phyloP scores from a whole-genome alignment of 2,888 invertebrate genomes.

The Taphrorychus bicolor region DNA sequence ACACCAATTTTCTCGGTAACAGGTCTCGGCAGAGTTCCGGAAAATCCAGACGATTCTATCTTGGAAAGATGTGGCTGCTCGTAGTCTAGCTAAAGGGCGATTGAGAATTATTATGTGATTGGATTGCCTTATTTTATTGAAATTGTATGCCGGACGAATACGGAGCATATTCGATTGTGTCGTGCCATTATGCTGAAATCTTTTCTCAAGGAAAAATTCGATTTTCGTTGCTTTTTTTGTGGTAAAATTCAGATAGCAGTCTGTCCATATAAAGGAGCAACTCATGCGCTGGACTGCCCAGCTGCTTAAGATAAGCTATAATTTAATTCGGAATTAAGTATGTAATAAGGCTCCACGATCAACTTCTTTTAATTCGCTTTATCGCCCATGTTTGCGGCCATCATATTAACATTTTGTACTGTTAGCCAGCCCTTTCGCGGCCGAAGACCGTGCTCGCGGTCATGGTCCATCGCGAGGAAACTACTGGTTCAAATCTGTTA shows the following conservation, averaged over 20 bases:
- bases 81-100: slow-evolving; percentile 3
- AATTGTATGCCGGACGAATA: not conserved
- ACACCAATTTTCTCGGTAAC: slow-evolving; percentile 18
- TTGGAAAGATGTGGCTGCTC: slow-evolving; percentile 1
- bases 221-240: no score
- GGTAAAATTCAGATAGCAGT: no score
- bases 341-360: slow-evolving; percentile 28
- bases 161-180: not conserved
- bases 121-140: slow-evolving; percentile 4
- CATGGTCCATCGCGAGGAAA: slow-evolving; percentile 22
- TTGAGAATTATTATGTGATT: slow-evolving; percentile 16
- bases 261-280: no score
- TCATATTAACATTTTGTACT: slow-evolving; percentile 30
- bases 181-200: not conserved
- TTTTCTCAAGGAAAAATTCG: no score
- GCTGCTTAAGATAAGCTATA: not conserved
- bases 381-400: not conserved
- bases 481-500: slow-evolving; percentile 21
- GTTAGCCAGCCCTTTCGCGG: slow-evolving; percentile 22
- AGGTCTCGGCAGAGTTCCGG: slow-evolving; percentile 17
- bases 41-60: slow-evolving; percentile 26
- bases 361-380: slow-evolving; percentile 17
- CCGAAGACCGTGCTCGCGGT: slow-evolving; percentile 7
- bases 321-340: slow-evolving; percentile 19
- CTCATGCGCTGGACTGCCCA: no score